Conservation (phyloP, 2,113 vertebrate species). For the Misgurnus mizolepis region DNA sequence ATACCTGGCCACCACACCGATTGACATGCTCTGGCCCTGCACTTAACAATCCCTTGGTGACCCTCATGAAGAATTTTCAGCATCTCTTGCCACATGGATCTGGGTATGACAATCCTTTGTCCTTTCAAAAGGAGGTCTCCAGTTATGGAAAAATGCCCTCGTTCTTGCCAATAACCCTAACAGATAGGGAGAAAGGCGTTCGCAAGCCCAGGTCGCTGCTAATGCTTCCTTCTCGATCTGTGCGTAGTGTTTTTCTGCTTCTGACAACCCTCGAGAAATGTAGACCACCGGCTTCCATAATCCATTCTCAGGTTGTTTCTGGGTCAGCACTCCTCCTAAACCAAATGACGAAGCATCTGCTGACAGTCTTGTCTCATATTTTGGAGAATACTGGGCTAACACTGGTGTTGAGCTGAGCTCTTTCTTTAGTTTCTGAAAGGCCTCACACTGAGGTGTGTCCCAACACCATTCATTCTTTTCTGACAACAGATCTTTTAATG, state of each 20-base stretch:
- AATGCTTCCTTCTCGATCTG: conserved; percentile 39
- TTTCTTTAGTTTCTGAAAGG: neutral
- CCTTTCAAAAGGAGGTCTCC: conserved; percentile 25
- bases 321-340: conserved; percentile 26
- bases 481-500: neutral
- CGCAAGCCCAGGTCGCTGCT: conserved; percentile 39
- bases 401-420: neutral
- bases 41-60: conserved; percentile 40
- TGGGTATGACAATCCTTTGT: conserved; percentile 37
- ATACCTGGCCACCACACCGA: conserved; percentile 18
- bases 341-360: conserved; percentile 36
- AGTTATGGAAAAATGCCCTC: neutral
- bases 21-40: conserved; percentile 23
- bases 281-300: conserved; percentile 16
- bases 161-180: conserved; percentile 30
- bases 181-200: conserved; percentile 16
- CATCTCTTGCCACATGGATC: conserved; percentile 9
- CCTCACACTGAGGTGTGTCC: neutral
- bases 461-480: conserved; percentile 14
- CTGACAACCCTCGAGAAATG: conserved; percentile 21
- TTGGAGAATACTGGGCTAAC: neutral
- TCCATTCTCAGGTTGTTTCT: conserved; percentile 27
- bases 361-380: conserved; percentile 34
- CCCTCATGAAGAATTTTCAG: neutral
- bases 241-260: conserved; percentile 27